Evolutionary conservation across 2,113 vertebrate species (phyloP).

Genomic region (Trinectes maculatus): DNA sequence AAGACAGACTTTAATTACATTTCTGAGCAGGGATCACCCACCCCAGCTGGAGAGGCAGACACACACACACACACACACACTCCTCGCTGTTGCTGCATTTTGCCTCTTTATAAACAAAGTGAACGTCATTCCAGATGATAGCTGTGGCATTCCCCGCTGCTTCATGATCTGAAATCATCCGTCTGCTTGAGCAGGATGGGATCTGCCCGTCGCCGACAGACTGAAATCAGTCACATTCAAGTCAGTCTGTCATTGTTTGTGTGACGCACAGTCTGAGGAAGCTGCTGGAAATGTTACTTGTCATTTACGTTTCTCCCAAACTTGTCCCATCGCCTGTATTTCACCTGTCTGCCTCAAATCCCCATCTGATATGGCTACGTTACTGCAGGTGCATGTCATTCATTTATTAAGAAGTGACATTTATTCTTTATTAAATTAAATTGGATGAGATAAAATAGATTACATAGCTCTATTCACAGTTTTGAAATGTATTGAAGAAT

Average conservation of each 20-base stretch:
- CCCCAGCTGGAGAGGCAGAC: not conserved
- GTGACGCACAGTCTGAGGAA: constrained; percentile 6
- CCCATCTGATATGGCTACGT: too few species aligned
- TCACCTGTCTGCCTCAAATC: too few species aligned
- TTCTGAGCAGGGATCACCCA: not conserved
- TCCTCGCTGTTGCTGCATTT: not conserved
- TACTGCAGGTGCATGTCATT: too few species aligned
- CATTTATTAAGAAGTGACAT: too few species aligned
- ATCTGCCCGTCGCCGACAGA: constrained; percentile 1
- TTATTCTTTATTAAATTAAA: too few species aligned
- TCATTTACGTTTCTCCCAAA: not conserved
- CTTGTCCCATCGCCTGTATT: too few species aligned
- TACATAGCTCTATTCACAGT: too few species aligned
- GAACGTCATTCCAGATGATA: constrained; percentile 19
- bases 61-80: not conserved
- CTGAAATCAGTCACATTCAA: constrained; percentile 31
- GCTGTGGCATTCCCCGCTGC: constrained; percentile 10
- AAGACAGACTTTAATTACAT: not conserved
- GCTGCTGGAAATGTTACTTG: constrained; percentile 12
- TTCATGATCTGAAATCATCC: constrained; percentile 7
- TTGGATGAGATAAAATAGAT: too few species aligned
- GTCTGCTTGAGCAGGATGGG: constrained; percentile 1
- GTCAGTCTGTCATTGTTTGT: not conserved
- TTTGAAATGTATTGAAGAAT: too few species aligned
- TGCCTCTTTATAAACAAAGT: not conserved